These are phyloP conservation scores for Apis cerana DNA, from an alignment of 1,140 invertebrate genomes.

Conservation along the genomic window DNA sequence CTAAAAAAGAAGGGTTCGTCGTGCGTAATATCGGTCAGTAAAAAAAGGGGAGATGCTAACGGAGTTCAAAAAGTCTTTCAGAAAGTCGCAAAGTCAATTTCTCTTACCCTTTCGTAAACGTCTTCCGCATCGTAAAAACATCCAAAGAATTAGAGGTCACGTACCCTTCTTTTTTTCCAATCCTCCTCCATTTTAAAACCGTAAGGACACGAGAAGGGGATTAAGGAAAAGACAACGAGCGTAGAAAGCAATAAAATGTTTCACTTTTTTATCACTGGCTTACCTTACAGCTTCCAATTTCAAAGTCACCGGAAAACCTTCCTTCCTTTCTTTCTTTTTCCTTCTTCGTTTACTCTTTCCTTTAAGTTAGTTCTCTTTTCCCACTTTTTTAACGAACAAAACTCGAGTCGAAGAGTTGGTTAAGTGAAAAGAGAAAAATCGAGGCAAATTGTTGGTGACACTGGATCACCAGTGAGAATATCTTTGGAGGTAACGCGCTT, in stretches of 20 bases:
- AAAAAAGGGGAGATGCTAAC: slow-evolving; percentile 42
- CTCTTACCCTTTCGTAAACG: slow-evolving; percentile 28
- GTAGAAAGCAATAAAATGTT: slow-evolving; percentile 64
- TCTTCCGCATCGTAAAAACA: slow-evolving; percentile 36
- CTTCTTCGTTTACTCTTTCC: not conserved
- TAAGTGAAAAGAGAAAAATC: too few relatives aligned
- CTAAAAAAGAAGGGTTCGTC: slow-evolving; percentile 25
- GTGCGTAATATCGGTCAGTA: slow-evolving; percentile 14
- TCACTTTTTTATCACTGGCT: slow-evolving; percentile 24
- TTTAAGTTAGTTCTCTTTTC: not conserved
- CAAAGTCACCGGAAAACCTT: slow-evolving; percentile 23
- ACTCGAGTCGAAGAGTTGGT: not conserved
- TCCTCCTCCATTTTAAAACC: not conserved
- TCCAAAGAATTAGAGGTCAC: slow-evolving; percentile 29
- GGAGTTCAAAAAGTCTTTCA: slow-evolving; percentile 58
- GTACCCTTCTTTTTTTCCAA: not conserved
- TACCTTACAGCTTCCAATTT: not conserved
- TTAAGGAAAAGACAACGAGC: slow-evolving; percentile 18
- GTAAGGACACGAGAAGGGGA: not conserved
- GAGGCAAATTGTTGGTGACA: too few relatives aligned
- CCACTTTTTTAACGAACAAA: not conserved
- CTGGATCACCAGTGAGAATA: too few relatives aligned
- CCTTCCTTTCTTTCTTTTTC: not conserved
- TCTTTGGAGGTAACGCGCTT: not conserved
- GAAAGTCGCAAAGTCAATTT: slow-evolving; percentile 54